phyloP scores from a whole-genome alignment of 1,140 invertebrate species.

The Heliothis subflexa region DNA sequence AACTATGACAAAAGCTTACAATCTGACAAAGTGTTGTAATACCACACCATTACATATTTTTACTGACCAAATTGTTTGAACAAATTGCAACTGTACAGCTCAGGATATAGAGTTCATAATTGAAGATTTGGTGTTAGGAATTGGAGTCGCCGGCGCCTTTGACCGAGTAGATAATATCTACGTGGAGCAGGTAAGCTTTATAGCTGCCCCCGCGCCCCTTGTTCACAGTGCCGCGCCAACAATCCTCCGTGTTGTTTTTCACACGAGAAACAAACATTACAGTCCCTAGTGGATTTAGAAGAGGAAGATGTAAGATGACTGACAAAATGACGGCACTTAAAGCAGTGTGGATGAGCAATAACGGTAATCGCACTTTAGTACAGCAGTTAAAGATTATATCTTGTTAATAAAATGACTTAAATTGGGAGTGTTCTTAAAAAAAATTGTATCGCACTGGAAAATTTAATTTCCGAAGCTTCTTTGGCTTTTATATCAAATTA shows the following conservation, averaged over 20 bases:
- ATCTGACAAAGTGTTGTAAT: constrained; percentile 79
- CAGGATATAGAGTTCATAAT: constrained; percentile 48
- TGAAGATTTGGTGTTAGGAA: not conserved
- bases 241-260: constrained; percentile 61
- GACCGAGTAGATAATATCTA: constrained; percentile 80
- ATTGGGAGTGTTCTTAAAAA: no score
- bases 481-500: no score
- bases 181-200: constrained; percentile 80
- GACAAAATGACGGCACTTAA: not conserved
- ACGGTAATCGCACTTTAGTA: no score
- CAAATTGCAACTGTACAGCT: constrained; percentile 47
- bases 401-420: no score
- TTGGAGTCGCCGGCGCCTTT: constrained; percentile 74
- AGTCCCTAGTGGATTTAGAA: constrained; percentile 5
- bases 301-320: not conserved
- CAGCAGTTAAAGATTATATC: no score
- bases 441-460: no score
- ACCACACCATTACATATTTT: constrained; percentile 75
- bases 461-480: no score
- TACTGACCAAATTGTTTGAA: not conserved
- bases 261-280: constrained; percentile 51
- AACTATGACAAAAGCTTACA: constrained; percentile 77
- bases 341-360: no score
- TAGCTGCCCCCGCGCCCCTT: constrained; percentile 56
- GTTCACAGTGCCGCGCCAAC: constrained; percentile 48